phyloP scores from a whole-genome alignment of 2,888 invertebrate species.

The Pheosia tremula region DNA sequence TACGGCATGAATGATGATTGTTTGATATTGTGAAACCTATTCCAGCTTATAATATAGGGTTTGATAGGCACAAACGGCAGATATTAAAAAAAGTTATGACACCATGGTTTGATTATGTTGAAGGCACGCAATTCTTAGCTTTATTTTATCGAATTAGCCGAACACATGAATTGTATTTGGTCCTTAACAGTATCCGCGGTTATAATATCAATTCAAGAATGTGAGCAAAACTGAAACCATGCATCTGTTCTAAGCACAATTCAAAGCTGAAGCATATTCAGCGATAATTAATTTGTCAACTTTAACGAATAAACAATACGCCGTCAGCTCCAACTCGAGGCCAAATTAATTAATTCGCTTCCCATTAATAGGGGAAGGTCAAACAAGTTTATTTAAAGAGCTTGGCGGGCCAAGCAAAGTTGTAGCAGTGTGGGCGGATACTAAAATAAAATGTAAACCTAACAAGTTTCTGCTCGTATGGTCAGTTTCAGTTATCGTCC shows the following conservation, averaged over 20 bases:
- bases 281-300: conserved; percentile 40
- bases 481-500: neutral
- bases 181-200: neutral
- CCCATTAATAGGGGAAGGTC: conserved; percentile 19
- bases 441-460: neutral
- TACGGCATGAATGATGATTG: no score
- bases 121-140: neutral
- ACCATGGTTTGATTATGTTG: neutral
- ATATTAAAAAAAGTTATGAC: no score
- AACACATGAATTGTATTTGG: neutral
- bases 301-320: conserved; percentile 40
- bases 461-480: neutral
- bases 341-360: conserved; percentile 32
- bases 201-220: neutral
- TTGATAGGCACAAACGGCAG: no score
- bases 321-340: conserved; percentile 17
- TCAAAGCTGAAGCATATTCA: conserved; percentile 22
- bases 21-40: no score
- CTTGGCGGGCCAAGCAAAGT: conserved; percentile 6
- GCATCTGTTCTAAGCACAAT: neutral
- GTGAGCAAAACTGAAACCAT: neutral
- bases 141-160: neutral
- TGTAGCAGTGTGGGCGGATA: neutral
- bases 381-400: conserved; percentile 19
- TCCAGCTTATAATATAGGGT: no score